Conservation (phyloP, 2,113 vertebrate species). For the Saguinus imperator region DNA sequence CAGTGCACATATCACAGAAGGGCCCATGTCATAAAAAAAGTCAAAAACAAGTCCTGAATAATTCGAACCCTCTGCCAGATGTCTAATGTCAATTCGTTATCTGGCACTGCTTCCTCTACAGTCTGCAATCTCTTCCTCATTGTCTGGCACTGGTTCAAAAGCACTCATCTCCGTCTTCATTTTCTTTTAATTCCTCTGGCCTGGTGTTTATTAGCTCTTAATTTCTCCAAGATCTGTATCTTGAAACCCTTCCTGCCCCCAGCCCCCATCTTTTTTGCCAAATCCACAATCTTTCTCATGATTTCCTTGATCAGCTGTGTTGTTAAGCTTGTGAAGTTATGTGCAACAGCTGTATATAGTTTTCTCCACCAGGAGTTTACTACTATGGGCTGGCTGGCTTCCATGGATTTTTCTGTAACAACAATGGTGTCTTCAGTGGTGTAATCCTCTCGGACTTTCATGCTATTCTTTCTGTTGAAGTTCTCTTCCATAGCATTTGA, state of each 20-base stretch:
- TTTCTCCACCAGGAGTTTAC: neutral
- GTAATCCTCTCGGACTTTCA: neutral
- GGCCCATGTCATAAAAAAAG: neutral
- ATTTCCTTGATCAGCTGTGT: neutral
- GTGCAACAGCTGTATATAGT: neutral
- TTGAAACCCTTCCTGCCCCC: neutral
- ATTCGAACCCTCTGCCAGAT: neutral
- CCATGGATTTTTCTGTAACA: neutral
- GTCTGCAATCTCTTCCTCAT: neutral
- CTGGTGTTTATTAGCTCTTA: neutral
- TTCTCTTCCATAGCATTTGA: neutral
- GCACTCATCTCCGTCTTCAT: neutral
- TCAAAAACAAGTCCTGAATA: neutral
- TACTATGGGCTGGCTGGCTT: neutral
- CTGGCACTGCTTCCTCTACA: neutral
- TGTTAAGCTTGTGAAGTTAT: neutral
- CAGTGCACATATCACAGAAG: neutral
- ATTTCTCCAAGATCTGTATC: neutral
- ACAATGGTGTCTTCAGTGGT: neutral
- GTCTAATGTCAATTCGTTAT: neutral
- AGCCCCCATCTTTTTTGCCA: neutral
- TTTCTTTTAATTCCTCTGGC: neutral
- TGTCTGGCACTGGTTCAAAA: neutral
- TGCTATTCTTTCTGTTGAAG: neutral
- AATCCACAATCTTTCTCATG: neutral